phyloP scores from a whole-genome alignment of 2,113 vertebrate genomes.

The Hemicordylus capensis region DNA sequence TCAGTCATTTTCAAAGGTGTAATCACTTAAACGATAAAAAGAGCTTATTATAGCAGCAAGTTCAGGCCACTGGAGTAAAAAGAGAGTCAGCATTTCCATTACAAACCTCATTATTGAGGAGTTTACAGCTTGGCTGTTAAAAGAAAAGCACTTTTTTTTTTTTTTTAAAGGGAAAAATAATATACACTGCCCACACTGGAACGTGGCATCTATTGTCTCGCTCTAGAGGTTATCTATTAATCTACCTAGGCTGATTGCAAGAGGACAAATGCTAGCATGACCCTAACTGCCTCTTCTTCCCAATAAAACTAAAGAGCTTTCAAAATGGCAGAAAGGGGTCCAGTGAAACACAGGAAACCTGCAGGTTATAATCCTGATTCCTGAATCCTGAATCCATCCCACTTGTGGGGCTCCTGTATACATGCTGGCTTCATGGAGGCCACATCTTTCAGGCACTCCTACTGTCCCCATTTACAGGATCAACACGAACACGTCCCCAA shows the following conservation, averaged over 20 bases:
- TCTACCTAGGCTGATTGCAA: conserved; percentile 53
- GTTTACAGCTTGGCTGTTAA: conserved; percentile 65
- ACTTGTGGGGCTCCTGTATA: no score
- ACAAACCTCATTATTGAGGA: conserved; percentile 64
- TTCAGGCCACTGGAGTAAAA: conserved; percentile 56
- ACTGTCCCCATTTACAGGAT: no score
- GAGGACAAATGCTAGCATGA: neutral
- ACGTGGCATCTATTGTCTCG: conserved; percentile 51
- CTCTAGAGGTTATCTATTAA: conserved; percentile 47
- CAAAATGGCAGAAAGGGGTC: neutral
- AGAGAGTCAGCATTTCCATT: conserved; percentile 65
- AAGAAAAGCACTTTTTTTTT: no score
- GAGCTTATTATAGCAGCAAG: conserved; percentile 60
- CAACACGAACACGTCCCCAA: no score
- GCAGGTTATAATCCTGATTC: no score
- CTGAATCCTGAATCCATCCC: no score
- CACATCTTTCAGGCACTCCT: no score
- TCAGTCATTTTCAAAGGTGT: conserved; percentile 78
- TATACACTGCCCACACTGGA: conserved; percentile 44
- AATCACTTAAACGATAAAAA: conserved; percentile 85
- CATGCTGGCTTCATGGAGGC: no score
- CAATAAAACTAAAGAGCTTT: neutral
- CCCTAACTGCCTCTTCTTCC: no score
- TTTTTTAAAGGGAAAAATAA: conserved; percentile 14
- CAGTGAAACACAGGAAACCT: neutral